These are phyloP conservation scores for Coenonympha glycerion DNA, from an alignment of 2,888 invertebrate species.

Conservation along the genomic window DNA sequence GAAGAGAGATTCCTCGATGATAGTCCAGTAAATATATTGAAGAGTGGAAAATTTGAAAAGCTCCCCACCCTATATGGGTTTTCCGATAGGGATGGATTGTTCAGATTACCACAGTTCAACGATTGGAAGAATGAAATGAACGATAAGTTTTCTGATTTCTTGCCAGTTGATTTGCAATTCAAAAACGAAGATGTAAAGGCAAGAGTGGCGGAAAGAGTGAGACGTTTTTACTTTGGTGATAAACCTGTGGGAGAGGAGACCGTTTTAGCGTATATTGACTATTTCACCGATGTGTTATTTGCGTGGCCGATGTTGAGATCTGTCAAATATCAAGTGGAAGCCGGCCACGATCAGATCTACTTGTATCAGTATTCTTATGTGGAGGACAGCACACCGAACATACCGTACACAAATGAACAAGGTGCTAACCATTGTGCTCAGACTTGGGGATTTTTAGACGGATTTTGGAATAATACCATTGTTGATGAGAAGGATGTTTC, in stretches of 20 bases:
- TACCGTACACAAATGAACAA: slow-evolving; percentile 34
- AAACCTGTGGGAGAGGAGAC: slow-evolving; percentile 29
- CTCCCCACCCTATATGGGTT: slow-evolving; percentile 46
- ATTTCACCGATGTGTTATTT: slow-evolving; percentile 47
- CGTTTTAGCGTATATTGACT: slow-evolving; percentile 32
- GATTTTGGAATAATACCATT: slow-evolving; percentile 22
- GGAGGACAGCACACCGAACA: slow-evolving; percentile 33
- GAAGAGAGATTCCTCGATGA: slow-evolving; percentile 40
- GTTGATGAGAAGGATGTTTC: slow-evolving; percentile 27
- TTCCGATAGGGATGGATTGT: slow-evolving; percentile 40
- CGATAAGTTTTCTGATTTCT: slow-evolving; percentile 45
- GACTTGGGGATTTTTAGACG: slow-evolving; percentile 29
- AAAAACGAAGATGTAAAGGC: slow-evolving; percentile 35
- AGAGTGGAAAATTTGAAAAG: slow-evolving; percentile 37
- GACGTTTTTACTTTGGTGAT: slow-evolving; percentile 41
- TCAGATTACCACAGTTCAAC: slow-evolving; percentile 31
- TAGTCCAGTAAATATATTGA: slow-evolving; percentile 40
- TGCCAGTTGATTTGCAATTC: slow-evolving; percentile 46
- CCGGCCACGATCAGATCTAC: slow-evolving; percentile 36
- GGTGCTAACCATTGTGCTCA: slow-evolving; percentile 44
- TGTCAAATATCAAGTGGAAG: slow-evolving; percentile 29
- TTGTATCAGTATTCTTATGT: slow-evolving; percentile 42
- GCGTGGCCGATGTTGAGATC: slow-evolving; percentile 36
- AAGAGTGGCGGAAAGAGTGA: slow-evolving; percentile 35
- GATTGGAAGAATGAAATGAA: slow-evolving; percentile 43